Conservation (phyloP, 2,113 vertebrate genomes). For the Noturus placidus region DNA sequence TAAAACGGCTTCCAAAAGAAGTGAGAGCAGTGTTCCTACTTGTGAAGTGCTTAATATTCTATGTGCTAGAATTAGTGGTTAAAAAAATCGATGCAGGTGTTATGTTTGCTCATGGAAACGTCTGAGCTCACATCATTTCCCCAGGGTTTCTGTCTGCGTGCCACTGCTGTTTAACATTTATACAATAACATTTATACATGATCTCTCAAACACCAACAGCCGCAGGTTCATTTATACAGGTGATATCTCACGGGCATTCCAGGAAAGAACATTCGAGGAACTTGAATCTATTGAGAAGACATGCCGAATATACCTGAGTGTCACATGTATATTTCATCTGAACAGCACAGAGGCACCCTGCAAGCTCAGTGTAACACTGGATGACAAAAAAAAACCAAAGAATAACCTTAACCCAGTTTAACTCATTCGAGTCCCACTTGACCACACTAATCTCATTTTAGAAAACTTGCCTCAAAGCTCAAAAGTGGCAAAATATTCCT, state of each 20-base stretch:
- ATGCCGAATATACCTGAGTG: background rate
- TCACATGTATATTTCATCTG: background rate
- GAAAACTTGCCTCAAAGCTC: background rate
- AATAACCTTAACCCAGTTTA: background rate
- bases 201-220: conserved; percentile 2
- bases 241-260: background rate
- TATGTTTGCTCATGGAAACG: background rate
- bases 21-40: background rate
- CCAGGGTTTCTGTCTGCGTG: background rate
- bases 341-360: background rate
- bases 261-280: background rate
- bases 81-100: background rate
- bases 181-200: no score
- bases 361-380: background rate
- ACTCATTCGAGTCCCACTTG: background rate
- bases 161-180: background rate
- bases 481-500: background rate
- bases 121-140: background rate
- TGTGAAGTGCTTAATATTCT: background rate
- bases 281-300: background rate
- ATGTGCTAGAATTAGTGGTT: background rate
- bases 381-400: background rate
- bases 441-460: background rate
- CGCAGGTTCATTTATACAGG: background rate
- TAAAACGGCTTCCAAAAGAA: background rate